Percentiles rank a stretch among this genome's conserved stretches.
Conservation (phyloP, 1,140 invertebrate species). For the Drosophila kanapiae region DNA sequence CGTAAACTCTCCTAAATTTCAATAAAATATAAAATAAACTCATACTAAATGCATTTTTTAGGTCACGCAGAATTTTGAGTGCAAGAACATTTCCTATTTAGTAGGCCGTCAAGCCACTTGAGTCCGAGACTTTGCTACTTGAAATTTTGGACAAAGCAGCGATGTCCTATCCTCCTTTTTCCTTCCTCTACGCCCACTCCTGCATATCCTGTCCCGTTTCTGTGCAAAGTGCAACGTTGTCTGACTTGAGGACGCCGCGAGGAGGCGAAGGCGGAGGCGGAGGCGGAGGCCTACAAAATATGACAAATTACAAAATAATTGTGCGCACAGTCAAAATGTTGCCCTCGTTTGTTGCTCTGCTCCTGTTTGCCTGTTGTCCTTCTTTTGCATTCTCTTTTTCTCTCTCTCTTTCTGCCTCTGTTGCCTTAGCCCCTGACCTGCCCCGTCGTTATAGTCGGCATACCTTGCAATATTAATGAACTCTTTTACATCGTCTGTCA, state of each 20-base stretch:
- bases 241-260: constrained; percentile 18
- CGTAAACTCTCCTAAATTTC: background rate
- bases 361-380: constrained; percentile 19
- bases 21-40: background rate
- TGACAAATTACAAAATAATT: constrained; percentile 83
- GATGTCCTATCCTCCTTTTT: constrained; percentile 14
- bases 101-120: constrained; percentile 73
- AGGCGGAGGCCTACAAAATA: constrained; percentile 63
- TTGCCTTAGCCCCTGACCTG: constrained; percentile 22
- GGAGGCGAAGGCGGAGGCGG: background rate
- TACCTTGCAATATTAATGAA: constrained; percentile 82
- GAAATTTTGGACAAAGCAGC: constrained; percentile 71
- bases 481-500: constrained; percentile 81
- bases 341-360: constrained; percentile 47
- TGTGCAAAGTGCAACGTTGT: constrained; percentile 21
- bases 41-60: background rate
- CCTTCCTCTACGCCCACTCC: background rate
- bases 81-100: constrained; percentile 55
- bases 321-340: constrained; percentile 78
- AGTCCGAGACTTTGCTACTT: constrained; percentile 76
- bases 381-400: constrained; percentile 12
- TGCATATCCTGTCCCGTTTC: constrained; percentile 10
- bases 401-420: no score
- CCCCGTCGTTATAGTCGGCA: constrained; percentile 48
- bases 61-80: background rate